phyloP scores from a whole-genome alignment of 2,113 vertebrate species.

The Uropsilus gracilis region DNA sequence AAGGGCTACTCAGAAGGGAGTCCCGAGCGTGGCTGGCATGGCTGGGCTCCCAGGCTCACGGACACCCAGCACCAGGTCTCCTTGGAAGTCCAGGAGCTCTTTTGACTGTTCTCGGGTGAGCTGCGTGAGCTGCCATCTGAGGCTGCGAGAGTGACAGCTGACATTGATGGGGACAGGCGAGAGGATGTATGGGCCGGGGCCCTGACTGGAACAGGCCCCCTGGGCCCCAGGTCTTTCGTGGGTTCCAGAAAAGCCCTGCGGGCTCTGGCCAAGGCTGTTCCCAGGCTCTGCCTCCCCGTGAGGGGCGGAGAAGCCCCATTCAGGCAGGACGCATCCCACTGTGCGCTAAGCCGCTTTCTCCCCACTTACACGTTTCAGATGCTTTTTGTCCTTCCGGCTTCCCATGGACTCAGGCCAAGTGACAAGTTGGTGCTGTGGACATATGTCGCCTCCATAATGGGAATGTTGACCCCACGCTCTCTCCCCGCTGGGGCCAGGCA shows the following conservation, averaged over 20 bases:
- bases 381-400: slow-evolving; percentile 83
- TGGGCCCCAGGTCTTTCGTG: slow-evolving; percentile 60
- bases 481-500: slow-evolving; percentile 74
- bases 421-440: slow-evolving; percentile 82
- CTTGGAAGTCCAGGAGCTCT: not conserved
- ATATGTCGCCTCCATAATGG: slow-evolving; percentile 81
- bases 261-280: slow-evolving; percentile 70
- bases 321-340: slow-evolving; percentile 77
- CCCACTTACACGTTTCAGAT: slow-evolving; percentile 78
- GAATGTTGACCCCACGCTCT: slow-evolving; percentile 77
- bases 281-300: slow-evolving; percentile 72
- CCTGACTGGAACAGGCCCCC: slow-evolving; percentile 68
- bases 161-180: slow-evolving; percentile 51
- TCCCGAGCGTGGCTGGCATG: not conserved
- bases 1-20: not conserved
- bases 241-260: slow-evolving; percentile 63
- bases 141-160: slow-evolving; percentile 71
- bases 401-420: slow-evolving; percentile 81
- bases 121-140: slow-evolving; percentile 64
- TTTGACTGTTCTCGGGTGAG: not conserved
- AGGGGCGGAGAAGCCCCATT: slow-evolving; percentile 78
- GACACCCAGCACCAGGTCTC: not conserved
- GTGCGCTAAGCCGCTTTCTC: slow-evolving; percentile 78
- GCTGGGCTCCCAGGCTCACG: not conserved
- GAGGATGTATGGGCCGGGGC: slow-evolving; percentile 4